Conservation (phyloP, 53 echinoderm and acorn worm genomes). For the Crossaster papposus region DNA sequence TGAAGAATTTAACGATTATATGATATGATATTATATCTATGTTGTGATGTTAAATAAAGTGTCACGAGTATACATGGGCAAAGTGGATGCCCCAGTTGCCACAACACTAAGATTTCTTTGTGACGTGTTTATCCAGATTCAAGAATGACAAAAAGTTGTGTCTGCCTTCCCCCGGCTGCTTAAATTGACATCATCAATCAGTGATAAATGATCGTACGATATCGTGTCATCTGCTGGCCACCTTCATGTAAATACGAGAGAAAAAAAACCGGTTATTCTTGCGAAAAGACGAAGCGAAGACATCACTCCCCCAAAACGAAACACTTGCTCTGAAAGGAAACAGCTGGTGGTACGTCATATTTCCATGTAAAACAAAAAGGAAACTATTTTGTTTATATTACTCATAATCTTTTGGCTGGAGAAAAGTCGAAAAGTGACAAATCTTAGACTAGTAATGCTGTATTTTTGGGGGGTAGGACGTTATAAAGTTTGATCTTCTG, state of each 20-base stretch:
- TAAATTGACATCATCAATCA: neutral
- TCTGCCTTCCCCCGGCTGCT: neutral
- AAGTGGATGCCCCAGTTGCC: too few species aligned
- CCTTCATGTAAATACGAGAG: neutral
- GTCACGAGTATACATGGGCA: too few species aligned
- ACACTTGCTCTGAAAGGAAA: conserved; percentile 22
- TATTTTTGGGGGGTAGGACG: neutral
- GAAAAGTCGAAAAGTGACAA: neutral
- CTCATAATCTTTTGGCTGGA: neutral
- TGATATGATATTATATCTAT: too few species aligned
- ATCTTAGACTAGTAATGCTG: conserved; percentile 4
- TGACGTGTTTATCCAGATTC: too few species aligned
- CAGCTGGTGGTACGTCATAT: neutral
- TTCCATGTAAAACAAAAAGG: neutral
- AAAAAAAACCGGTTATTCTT: neutral
- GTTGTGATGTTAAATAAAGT: too few species aligned
- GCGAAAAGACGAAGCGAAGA: neutral
- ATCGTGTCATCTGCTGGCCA: neutral
- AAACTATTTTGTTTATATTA: neutral
- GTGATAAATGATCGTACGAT: neutral
- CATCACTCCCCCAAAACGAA: neutral
- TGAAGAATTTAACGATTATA: too few species aligned
- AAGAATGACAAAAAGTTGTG: too few species aligned
- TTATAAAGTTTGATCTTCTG: neutral
- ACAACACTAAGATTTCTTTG: too few species aligned